Base-by-base conservation (phyloP, 2,113 vertebrate species). In the Pithys albifrons region DNA sequence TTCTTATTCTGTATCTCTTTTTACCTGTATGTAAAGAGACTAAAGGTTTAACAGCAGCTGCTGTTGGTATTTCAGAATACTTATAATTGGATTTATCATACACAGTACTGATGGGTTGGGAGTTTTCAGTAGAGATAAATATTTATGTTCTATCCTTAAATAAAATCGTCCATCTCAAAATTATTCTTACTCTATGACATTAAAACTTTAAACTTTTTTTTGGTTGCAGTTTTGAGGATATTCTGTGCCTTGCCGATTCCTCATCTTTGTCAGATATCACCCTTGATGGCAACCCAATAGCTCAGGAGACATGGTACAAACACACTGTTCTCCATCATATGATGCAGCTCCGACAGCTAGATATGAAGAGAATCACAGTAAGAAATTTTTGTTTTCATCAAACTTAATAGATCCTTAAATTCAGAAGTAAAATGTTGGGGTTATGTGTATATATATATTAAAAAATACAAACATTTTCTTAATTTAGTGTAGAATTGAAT, bases 231-330 rank as follows among this genome's bases (percentile, higher is more conserved):
- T 98, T 99, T 96, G 98, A 99, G 95, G 99, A 98, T 97, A 98
- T 99, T 96, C 97, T 98, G 98, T 99, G 99, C 97, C 98, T 99
- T 59, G 98, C 98, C 95, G 98, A 99, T 88, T 99, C 98, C 7
- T 86, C 97, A 87, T 98, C 98, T 97, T 98, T 99, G 93, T 98
- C 98, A 91, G 99, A 99, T 98, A 98, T 99, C 98, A 98, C 99
- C 93, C 98, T 99, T 98, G 99, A 99, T 99, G 99, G 99, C 98
- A 99, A 99, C 95, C 99, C 99, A 85, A 98, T 99, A 98, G 99
- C 99, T 96, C 98, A 99, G 98, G 99, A 99, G 99, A 98, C 99
- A 99, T 99, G 99, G 98, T 99, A 99, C 99, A 99, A 98, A 97
- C 99, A 98, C 97, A 99, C 98, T 20, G 95, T 99, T 97, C 98